These are phyloP conservation scores for Hycleus phaleratus DNA, from an alignment of 1,140 invertebrate genomes.

Conservation along the genomic window DNA sequence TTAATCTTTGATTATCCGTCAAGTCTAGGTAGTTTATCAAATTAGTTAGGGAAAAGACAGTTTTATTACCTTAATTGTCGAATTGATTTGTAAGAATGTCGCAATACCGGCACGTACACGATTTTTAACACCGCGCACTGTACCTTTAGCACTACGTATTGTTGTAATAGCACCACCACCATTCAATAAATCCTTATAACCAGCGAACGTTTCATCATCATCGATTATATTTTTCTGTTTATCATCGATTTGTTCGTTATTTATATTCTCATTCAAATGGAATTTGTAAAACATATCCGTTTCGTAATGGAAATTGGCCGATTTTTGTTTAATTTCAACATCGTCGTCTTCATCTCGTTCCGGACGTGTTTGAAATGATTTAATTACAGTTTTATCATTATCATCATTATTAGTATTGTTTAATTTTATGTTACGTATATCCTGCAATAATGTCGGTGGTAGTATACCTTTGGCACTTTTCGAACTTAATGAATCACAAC, in stretches of 20 bases:
- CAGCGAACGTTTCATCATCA: constrained; percentile 67
- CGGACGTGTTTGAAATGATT: constrained; percentile 40
- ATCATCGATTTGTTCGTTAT: constrained; percentile 37
- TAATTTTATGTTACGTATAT: constrained; percentile 48
- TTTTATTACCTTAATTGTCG: constrained; percentile 56
- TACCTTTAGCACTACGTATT: constrained; percentile 82
- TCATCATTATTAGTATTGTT: constrained; percentile 11
- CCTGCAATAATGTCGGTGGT: constrained; percentile 51
- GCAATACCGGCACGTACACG: constrained; percentile 87
- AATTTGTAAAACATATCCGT: constrained; percentile 74
- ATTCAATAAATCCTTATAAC: constrained; percentile 66
- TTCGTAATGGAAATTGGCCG: constrained; percentile 50
- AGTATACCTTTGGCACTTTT: constrained; percentile 46
- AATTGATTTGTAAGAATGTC: constrained; percentile 79
- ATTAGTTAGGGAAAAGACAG: no score
- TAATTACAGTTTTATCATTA: no score
- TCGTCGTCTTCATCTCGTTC: constrained; percentile 50
- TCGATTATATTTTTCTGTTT: constrained; percentile 41
- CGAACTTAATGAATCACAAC: constrained; percentile 63
- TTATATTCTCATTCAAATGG: constrained; percentile 68
- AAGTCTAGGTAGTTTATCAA: no score
- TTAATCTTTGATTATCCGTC: no score
- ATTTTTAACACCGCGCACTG: constrained; percentile 88
- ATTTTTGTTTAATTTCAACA: constrained; percentile 40
- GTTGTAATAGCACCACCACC: constrained; percentile 54